Conservation (phyloP, 2,888 invertebrate genomes). For the Myopa tessellatipennis region DNA sequence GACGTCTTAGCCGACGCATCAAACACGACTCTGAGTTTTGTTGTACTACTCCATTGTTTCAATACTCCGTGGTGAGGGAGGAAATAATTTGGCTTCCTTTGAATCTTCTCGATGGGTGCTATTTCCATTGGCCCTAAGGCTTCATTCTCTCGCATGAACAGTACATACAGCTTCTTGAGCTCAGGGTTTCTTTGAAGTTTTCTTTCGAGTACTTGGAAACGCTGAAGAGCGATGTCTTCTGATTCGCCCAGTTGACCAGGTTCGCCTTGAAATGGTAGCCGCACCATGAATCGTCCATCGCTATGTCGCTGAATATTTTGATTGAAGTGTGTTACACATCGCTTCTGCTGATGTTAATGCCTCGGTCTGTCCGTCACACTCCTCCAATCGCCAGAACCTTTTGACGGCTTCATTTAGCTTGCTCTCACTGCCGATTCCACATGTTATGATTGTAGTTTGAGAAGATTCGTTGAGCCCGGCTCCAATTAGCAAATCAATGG, state of each 20-base stretch:
- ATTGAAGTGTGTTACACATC: neutral
- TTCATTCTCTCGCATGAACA: too few species aligned
- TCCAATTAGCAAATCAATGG: too few species aligned
- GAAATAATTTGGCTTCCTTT: too few species aligned
- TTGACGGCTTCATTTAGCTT: too few species aligned
- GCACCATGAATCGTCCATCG: neutral
- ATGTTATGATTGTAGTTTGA: neutral
- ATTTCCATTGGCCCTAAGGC: too few species aligned
- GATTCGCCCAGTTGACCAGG: neutral
- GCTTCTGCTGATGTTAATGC: neutral
- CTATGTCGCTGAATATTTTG: neutral
- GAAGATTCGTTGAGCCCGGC: neutral
- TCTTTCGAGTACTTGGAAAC: neutral
- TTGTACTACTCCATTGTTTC: too few species aligned
- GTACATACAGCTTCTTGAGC: neutral
- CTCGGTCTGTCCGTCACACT: too few species aligned
- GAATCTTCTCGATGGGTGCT: too few species aligned
- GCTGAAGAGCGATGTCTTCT: neutral
- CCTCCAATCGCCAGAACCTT: too few species aligned
- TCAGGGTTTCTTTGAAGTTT: neutral
- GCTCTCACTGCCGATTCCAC: neutral
- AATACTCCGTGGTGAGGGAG: too few species aligned
- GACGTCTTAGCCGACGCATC: slow-evolving; percentile 40
- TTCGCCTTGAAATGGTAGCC: neutral
- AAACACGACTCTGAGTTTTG: slow-evolving; percentile 2